Conservation (phyloP, 2,888 invertebrate species). For the Hyposoter dolosus region DNA sequence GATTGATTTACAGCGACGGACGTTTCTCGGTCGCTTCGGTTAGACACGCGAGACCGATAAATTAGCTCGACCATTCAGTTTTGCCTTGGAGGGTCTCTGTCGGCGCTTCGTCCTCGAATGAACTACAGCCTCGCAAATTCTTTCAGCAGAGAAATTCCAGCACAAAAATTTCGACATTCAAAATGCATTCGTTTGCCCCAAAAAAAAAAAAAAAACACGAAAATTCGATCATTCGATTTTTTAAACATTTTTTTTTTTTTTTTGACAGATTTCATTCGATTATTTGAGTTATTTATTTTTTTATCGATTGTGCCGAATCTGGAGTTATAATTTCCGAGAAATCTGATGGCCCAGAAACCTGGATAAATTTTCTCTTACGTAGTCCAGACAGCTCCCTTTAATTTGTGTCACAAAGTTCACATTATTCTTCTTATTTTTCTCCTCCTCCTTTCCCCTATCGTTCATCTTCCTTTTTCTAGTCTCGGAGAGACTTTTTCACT, state of each 20-base stretch:
- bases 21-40: conserved; percentile 60
- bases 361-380: not conserved
- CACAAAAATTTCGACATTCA: not conserved
- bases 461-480: not conserved
- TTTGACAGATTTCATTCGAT: not conserved
- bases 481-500: not conserved
- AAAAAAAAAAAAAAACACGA: not conserved
- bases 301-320: not conserved
- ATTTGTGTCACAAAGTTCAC: conserved; percentile 14
- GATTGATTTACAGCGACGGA: conserved; percentile 70
- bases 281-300: not conserved
- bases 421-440: not conserved
- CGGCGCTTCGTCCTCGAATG: conserved; percentile 25
- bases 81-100: not conserved
- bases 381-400: not conserved
- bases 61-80: conserved; percentile 52
- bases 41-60: conserved; percentile 70
- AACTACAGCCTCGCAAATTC: not conserved
- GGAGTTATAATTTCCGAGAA: not conserved
- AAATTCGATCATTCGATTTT: not conserved
- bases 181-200: not conserved
- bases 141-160: conserved; percentile 10
- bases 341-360: conserved; percentile 1
- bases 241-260: too few species aligned
- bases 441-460: not conserved